Conservation (phyloP, 1,140 invertebrate genomes). For the Paracyclopina nana region DNA sequence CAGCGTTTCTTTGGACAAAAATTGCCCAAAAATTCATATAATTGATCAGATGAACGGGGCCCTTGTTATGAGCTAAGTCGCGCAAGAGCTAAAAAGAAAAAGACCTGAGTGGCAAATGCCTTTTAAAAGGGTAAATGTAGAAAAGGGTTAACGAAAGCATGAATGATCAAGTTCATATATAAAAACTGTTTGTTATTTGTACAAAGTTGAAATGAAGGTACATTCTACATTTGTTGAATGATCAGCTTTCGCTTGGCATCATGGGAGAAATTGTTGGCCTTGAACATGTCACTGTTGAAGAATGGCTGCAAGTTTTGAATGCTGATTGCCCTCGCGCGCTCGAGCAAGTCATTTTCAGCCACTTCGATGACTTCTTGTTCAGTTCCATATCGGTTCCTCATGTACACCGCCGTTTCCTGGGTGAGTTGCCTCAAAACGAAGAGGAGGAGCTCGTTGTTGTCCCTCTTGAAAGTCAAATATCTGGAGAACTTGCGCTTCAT, state of each 20-base stretch:
- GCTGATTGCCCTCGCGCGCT: slow-evolving; percentile 77
- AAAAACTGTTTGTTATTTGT: too few species aligned
- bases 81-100: too few species aligned
- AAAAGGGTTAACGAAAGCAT: too few species aligned
- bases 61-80: too few species aligned
- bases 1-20: too few species aligned
- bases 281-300: slow-evolving; percentile 77
- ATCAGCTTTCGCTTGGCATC: slow-evolving; percentile 64
- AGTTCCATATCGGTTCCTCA: slow-evolving; percentile 53
- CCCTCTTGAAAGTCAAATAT: slow-evolving; percentile 80
- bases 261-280: slow-evolving; percentile 67
- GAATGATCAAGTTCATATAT: too few species aligned
- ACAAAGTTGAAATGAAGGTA: background rate
- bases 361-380: slow-evolving; percentile 57
- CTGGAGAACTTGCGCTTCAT: slow-evolving; percentile 87
- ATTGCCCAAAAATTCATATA: too few species aligned
- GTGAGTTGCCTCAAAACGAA: slow-evolving; percentile 85
- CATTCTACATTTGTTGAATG: slow-evolving; percentile 43
- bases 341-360: slow-evolving; percentile 69
- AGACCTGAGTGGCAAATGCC: too few species aligned
- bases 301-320: slow-evolving; percentile 73
- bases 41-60: too few species aligned
- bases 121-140: too few species aligned
- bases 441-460: slow-evolving; percentile 86
- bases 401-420: slow-evolving; percentile 68